A percentile compares a stretch with the other conserved stretches of the same genome.
phyloP scores from a whole-genome alignment of 2,113 vertebrate species.

The Lichenostomus cassidix region DNA sequence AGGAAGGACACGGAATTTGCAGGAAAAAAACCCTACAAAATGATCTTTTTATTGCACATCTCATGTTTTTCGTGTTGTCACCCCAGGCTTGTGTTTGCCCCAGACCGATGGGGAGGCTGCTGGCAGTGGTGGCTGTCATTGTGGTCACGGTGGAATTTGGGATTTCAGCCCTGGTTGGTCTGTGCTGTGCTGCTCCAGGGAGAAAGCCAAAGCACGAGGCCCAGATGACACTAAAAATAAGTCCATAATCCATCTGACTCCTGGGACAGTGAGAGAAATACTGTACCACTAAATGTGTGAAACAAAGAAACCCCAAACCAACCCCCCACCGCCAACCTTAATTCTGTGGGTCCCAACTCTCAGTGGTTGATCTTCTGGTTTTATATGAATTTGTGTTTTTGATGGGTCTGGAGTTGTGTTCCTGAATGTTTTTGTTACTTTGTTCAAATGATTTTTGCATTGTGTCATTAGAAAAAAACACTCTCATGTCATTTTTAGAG shows the following conservation, averaged over 20 bases:
- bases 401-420: neutral
- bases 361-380: neutral
- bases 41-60: rapidly evolving
- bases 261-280: neutral
- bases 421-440: neutral
- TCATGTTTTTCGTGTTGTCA: rapidly evolving
- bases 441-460: neutral
- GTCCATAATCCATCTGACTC: neutral
- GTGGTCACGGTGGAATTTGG: rapidly evolving
- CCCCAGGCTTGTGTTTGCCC: no score
- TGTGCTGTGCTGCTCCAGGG: neutral
- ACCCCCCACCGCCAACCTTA: rapidly evolving
- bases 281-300: neutral
- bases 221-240: neutral
- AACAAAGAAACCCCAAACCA: neutral
- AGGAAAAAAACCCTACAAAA: neutral
- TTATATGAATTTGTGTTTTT: rapidly evolving
- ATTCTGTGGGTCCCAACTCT: neutral
- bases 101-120: rapidly evolving
- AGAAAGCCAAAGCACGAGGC: neutral
- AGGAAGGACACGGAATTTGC: neutral
- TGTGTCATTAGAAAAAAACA: no score
- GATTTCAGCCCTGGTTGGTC: neutral
- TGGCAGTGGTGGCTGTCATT: neutral
- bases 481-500: neutral